Evolutionary conservation across 2,797 vertebrate genomes (phyloP).

Genomic region (Rhincodon typus): DNA sequence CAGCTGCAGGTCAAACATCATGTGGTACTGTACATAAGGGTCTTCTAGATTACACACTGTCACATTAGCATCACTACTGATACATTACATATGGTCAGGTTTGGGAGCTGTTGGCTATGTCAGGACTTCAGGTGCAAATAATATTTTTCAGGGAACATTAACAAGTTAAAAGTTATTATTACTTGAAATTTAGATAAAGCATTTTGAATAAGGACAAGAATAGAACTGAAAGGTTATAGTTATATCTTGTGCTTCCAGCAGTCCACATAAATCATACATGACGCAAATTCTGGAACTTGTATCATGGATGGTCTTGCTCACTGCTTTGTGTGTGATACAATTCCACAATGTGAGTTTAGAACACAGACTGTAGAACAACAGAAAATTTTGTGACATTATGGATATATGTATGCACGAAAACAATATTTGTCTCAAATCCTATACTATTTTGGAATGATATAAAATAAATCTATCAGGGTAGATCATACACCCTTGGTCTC

Average conservation of each 20-base stretch:
- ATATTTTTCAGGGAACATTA: not conserved
- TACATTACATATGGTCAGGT: no score
- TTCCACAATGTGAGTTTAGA: no score
- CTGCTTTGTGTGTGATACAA: no score
- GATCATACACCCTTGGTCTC: no score
- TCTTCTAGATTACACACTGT: not conserved
- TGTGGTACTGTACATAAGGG: not conserved
- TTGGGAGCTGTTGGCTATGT: not conserved
- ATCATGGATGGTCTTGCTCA: no score
- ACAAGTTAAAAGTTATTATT: no score
- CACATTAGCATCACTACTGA: not conserved
- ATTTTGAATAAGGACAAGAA: not conserved
- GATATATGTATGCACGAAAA: not conserved
- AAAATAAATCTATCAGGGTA: not conserved
- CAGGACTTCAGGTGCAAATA: not conserved
- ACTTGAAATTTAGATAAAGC: not conserved
- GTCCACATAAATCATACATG: no score
- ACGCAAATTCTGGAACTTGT: no score
- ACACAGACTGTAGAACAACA: not conserved
- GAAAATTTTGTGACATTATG: not conserved
- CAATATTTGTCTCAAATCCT: not conserved
- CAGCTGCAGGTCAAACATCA: conserved; percentile 28
- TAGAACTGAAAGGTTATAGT: not conserved
- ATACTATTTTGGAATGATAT: not conserved
- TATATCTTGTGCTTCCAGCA: not conserved